Conservation (phyloP, 2,797 vertebrate genomes). For the Coregonus sp. region DNA sequence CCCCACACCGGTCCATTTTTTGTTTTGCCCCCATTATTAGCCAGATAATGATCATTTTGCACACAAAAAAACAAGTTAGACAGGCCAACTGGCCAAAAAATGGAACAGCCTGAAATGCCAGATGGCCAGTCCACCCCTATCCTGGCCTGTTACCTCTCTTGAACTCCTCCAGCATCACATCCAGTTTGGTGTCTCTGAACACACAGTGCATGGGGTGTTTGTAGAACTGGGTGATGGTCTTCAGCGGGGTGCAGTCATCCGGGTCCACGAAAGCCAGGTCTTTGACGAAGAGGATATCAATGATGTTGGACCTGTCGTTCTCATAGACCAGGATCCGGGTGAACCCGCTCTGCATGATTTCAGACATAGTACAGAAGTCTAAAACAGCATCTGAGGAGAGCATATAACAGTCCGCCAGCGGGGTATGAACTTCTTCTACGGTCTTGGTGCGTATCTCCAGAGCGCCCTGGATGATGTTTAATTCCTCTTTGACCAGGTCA, state of each 20-base stretch:
- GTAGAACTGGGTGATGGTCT: constrained; percentile 97
- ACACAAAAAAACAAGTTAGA: too few species aligned
- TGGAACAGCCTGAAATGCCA: too few species aligned
- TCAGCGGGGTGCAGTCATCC: constrained; percentile 92
- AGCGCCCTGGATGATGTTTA: constrained; percentile 97
- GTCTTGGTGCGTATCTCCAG: constrained; percentile 93
- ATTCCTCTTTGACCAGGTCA: constrained; percentile 92
- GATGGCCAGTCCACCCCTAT: too few species aligned
- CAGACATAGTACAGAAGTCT: constrained; percentile 93
- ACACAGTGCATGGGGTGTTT: constrained; percentile 93
- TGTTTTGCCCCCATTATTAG: too few species aligned
- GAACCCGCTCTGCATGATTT: constrained; percentile 95
- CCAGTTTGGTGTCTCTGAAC: constrained; percentile 93
- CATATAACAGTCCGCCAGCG: constrained; percentile 95
- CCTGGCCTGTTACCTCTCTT: constrained; percentile 88
- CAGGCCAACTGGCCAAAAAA: too few species aligned
- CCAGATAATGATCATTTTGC: too few species aligned
- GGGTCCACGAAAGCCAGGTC: constrained; percentile 97
- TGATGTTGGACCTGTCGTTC: constrained; percentile 91
- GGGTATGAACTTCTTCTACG: constrained; percentile 93
- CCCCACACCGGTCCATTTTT: too few species aligned
- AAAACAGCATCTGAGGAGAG: constrained; percentile 86
- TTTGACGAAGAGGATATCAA: constrained; percentile 95
- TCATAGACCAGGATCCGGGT: constrained; percentile 95
- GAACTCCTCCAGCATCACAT: constrained; percentile 94